Evolutionary conservation across 2,797 vertebrate species (phyloP), one percentile per base, ranked within the genome.

Genomic region (Lophius americanus): DNA sequence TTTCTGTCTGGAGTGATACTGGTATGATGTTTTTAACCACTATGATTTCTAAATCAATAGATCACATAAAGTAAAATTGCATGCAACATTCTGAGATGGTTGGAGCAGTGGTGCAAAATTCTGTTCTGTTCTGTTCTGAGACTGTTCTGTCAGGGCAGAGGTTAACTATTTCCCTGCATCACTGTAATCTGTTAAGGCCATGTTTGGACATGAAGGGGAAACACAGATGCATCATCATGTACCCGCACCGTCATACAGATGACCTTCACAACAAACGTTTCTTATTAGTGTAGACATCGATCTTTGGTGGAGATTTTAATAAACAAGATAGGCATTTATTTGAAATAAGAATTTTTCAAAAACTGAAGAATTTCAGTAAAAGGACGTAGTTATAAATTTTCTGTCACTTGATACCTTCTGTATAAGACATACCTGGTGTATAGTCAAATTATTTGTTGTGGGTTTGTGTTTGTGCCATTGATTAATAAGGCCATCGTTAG

Each of bases 151-250:
- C 32, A 4, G 69, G 51, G 68, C 80, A 73, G 51, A 76, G 73
- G 71, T 55, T 79, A 76, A 82, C 74, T 50, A 10, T 71, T 60
- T 79, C 64, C 79, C 73, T 57, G 79, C 81, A 82, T 76, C 70
- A 5, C 60, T 70, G 32, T 83, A 73, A 84, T 84, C 79, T 75
- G 51, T 73, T 61, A 23, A 23, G 23, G 23, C 23, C 23, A 23
- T 57, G 59, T 68, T 67, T 58, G 60, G 75, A 58, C 68, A 51
- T 37, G 41, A 23, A 55, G 70, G 23, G 38, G 58, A 66, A 87
- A 70, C 81, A 82, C 75, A 77, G 2, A 63, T 82, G 74, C 37
- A 48, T 75, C 77, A 70, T 61, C 37, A 13, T 73, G 71, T 42
- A 59, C 59, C 68, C 2, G 3, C 53, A 35, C 23, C 55, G 52